Percentiles rank a stretch among this genome's conserved stretches.
phyloP scores from a whole-genome alignment of 1,140 invertebrate genomes.

The Dolichoris vasculosae region DNA sequence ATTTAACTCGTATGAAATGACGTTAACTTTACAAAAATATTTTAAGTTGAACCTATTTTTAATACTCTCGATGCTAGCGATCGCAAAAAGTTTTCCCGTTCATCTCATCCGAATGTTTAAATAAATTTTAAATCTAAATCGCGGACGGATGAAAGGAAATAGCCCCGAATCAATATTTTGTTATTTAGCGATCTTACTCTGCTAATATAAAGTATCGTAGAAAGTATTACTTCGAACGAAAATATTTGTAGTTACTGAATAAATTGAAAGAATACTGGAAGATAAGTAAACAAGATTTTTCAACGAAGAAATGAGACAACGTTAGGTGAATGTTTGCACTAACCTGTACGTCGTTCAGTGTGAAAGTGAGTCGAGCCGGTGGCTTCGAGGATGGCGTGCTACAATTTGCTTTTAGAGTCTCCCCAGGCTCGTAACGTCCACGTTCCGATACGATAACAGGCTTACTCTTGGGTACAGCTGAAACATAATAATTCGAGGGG shows the following conservation, averaged over 20 bases:
- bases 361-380: conserved; percentile 80
- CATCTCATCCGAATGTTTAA: not conserved
- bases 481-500: conserved; percentile 64
- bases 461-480: conserved; percentile 68
- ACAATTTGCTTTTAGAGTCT: conserved; percentile 85
- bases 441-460: conserved; percentile 76
- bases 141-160: not conserved
- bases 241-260: not conserved
- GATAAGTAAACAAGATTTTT: conserved; percentile 10
- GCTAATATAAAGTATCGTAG: not conserved
- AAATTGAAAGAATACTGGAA: not conserved
- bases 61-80: too few relatives aligned
- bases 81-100: too few relatives aligned
- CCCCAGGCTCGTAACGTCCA: conserved; percentile 83
- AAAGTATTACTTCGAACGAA: not conserved
- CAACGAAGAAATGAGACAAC: not conserved
- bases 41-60: too few relatives aligned
- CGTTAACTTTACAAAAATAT: too few relatives aligned
- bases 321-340: conserved; percentile 68
- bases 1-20: too few relatives aligned
- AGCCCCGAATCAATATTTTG: not conserved
- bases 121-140: not conserved
- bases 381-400: conserved; percentile 83
- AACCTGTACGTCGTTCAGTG: conserved; percentile 83
- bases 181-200: not conserved